phyloP scores from a whole-genome alignment of 2,888 invertebrate genomes.

The Slavum lentiscoides region DNA sequence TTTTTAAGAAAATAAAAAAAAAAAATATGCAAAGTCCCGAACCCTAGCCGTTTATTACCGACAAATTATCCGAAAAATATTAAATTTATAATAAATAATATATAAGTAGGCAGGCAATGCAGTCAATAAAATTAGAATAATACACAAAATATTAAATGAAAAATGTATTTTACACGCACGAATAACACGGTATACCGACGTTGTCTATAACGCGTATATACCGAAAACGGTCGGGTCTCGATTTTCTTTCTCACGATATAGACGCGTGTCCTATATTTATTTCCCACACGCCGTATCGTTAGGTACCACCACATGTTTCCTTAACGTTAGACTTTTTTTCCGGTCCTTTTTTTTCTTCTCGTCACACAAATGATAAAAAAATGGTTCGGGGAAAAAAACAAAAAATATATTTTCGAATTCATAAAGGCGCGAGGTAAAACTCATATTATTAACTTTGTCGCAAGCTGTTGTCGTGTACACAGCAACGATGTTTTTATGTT shows the following conservation, averaged over 20 bases:
- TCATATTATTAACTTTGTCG: slow-evolving; percentile 11
- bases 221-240: not conserved
- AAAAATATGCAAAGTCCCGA: too few species aligned
- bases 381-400: not conserved
- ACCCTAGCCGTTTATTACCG: too few species aligned
- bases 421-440: slow-evolving; percentile 31
- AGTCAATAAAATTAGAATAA: too few species aligned
- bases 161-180: too few species aligned
- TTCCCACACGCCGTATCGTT: not conserved
- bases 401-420: slow-evolving; percentile 9
- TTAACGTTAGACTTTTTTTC: not conserved
- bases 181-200: too few species aligned
- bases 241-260: slow-evolving; percentile 18
- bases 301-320: slow-evolving; percentile 26
- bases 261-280: not conserved
- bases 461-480: slow-evolving; percentile 12
- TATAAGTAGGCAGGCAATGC: too few species aligned
- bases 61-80: too few species aligned
- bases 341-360: too few species aligned
- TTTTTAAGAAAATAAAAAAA: too few species aligned
- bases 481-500: not conserved
- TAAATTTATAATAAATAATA: too few species aligned
- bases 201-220: not conserved
- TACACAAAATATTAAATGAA: too few species aligned
- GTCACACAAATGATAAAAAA: not conserved